Base-by-base conservation (phyloP, 1,140 invertebrate genomes). In the Wiebesia pumilae region DNA sequence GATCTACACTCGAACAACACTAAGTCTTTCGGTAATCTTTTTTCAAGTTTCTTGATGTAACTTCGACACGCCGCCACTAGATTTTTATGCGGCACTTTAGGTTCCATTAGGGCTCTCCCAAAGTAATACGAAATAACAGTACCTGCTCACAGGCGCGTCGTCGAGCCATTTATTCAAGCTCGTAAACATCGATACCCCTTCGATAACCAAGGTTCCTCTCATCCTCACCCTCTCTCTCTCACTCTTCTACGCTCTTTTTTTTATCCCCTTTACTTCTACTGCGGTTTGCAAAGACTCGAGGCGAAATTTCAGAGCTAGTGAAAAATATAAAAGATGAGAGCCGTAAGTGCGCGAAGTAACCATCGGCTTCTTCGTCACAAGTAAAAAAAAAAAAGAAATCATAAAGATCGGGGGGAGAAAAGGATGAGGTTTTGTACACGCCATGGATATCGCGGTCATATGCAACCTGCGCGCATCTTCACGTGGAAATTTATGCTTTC, bases 81-180 rank as follows among this genome's bases (percentile, higher is more conserved):
- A 90, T 89, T 93, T 93, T 93, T 92, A 93, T 90, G 90, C 88
- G 90, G 89, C 91, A 92, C 90, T 93, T 93, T 91, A 91, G 86
- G 88, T 88, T 85, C 89, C 89, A 90, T 92, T 92, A 92, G 38
- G 90, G 81, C 85, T 65, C 86, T 81, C 14, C 88, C 85, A 92
- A 93, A 92, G 92, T 93, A 92, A 93, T 93, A 90, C 58, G 58
- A 85, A 80, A 91, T 89, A 92, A 92, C 89, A 90, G 89, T 90
- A 91, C 88, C 87, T 84, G 21, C 14, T 54, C 30, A 73, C 35
- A 12, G 38, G 16, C 21, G 80, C 80, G n/a, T 47, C 85, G 85
- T 78, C 91, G 90, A 90, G 90, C 89, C 92, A 87, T 91, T 93
- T 90, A 91, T 92, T 91, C 89, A 90, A 90, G 90, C 92, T 92